phyloP scores from a whole-genome alignment of 2,113 vertebrate genomes.

The Mastomys coucha region DNA sequence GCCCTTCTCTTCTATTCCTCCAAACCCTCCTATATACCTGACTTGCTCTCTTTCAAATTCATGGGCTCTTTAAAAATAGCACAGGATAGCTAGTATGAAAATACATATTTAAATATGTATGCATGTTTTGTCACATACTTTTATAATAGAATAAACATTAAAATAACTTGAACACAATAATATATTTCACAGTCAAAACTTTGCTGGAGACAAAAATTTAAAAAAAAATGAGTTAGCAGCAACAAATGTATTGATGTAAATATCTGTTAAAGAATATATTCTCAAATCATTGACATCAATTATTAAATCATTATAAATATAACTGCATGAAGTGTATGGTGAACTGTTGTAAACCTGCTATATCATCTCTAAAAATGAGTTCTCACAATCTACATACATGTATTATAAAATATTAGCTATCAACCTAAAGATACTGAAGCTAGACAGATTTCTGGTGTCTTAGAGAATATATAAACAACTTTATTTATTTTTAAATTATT shows the following conservation, averaged over 20 bases:
- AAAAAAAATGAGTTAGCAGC: neutral
- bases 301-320: neutral
- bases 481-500: no score
- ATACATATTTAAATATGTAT: neutral
- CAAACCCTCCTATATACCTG: neutral
- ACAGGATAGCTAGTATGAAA: neutral
- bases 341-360: neutral
- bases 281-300: neutral
- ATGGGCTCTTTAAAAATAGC: neutral
- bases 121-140: neutral
- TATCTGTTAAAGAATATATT: neutral
- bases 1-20: neutral
- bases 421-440: neutral
- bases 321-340: neutral
- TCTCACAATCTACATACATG: neutral
- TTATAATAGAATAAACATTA: neutral
- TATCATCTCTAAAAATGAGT: neutral
- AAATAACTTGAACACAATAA: slow-evolving; percentile 10
- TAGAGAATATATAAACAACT: neutral
- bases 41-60: neutral
- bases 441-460: neutral
- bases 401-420: neutral
- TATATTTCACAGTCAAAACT: neutral
- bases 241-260: neutral
- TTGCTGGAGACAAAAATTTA: neutral